Evolutionary conservation across 2,888 invertebrate genomes (phyloP), one percentile per base, ranked within the genome.

Genomic region (Pammene fasciana): DNA sequence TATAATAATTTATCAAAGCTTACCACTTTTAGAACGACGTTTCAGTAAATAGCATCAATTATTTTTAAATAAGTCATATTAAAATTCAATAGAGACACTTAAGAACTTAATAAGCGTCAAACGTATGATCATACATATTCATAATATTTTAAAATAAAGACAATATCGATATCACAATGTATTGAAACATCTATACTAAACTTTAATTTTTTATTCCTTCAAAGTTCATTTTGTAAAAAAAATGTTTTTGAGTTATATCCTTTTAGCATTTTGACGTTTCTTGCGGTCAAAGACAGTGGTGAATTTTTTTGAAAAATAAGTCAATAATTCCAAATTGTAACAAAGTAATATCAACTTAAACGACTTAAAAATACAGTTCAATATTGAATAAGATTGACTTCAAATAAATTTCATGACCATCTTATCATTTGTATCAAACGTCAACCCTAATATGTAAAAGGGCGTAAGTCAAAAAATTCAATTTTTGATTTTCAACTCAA

Each of bases 201-300:
- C 8, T 54, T 2, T 18, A 8, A 50, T n/a, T 36, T 14, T 26
- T 54, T 9, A 9, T 1, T 0, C 6, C 10, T 9, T 1, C 34
- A 45, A 14, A 57, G 67, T 50, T 16, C 1, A 16, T 48, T 50
- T 61, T 45, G 10, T 10, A 36, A 43, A 38, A 38, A 48, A 0
- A 13, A 4, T 0, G 0, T 14, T 52, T 61, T 14, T 14, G 18
- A 43, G 60, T 54, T 71, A 36, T 43, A 46, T 52, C 65, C 38
- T 66, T 70, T 64, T 59, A 10, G 14, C 55, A 16, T 18, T 54
- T 36, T n/a, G 14, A n/a, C 54, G 43, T 26, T 8, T 26, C 52
- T 68, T 81, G 79, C 80, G 84, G 82, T 83, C 83, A 82, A 82
- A 83, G 79, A 78, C 81, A 76, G 78, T 75, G 77, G 80, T 84